Evolutionary conservation across 2,797 vertebrate species (phyloP), one percentile per base, ranked within the genome.

Genomic region (Micropoecilia bifurca): DNA sequence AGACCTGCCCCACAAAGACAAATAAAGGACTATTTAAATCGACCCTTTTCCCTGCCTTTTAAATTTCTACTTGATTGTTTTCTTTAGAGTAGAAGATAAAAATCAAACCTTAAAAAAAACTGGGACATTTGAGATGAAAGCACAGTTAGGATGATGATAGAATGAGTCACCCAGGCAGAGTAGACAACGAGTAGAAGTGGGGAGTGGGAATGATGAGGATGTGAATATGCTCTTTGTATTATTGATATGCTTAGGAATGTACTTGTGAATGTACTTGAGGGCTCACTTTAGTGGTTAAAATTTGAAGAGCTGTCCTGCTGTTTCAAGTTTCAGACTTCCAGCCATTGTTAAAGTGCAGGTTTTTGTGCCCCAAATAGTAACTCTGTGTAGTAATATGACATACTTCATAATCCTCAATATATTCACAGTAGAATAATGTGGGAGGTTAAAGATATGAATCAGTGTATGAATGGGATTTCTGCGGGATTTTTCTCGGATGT

Each of bases 391-490:
- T 12, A 74, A 36, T 66, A 45, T n/a, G 41, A 36, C 28, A 68
- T 16, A n/a, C 39, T 47, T 41, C 43, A 46, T 16, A 78, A 45
- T 13, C 68, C 72, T 75, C 8, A 2, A 25, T 82, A 20, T 63
- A 71, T 82, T 88, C 55, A 59, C 50, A 71, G 50, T 30, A 75
- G 45, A 87, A 79, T 48, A 10, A 68, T 73, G 81, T 86, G 75
- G 85, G 80, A 83, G 77, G 74, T 75, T 74, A 30, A 75, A 81
- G 75, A 69, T 68, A 89, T 87, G 87, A 90, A 84, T 87, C 87
- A 75, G 77, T 73, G 72, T 75, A 2, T 91, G 88, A 93, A 93
- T 90, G 82, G 87, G 81, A 84, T 88, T 85, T 78, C 88, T 85
- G 75, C 81, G 87, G 88, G 79, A 25, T 9, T 0, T 72, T 79